Conservation (phyloP, 2,888 invertebrate genomes). For the Opisthograptis luteolata region DNA sequence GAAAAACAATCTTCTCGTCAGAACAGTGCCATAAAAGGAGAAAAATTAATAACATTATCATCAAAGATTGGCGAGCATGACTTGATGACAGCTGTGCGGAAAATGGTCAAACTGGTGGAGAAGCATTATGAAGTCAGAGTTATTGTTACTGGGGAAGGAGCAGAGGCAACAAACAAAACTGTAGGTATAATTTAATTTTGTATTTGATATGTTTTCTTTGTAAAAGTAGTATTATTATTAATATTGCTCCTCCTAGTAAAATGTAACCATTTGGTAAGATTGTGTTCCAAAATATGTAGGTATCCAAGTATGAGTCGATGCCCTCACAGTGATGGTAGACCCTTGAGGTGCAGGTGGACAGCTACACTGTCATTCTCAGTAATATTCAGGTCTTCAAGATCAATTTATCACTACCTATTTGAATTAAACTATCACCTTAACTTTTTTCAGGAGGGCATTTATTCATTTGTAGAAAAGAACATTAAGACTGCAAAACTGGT, state of each 20-base stretch:
- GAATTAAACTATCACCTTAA: background rate
- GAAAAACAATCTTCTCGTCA: slow-evolving; percentile 72
- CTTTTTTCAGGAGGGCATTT: slow-evolving; percentile 84
- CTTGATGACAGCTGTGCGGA: slow-evolving; percentile 85
- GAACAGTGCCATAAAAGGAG: slow-evolving; percentile 78
- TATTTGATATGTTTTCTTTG: background rate
- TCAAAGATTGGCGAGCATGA: slow-evolving; percentile 87
- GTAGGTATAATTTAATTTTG: slow-evolving; percentile 44
- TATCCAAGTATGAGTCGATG: too few relatives aligned
- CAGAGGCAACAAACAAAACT: slow-evolving; percentile 56
- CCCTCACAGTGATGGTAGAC: too few relatives aligned
- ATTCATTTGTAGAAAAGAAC: slow-evolving; percentile 80
- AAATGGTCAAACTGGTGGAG: slow-evolving; percentile 86
- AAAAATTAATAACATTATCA: slow-evolving; percentile 86
- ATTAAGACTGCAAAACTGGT: slow-evolving; percentile 81
- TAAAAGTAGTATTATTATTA: background rate
- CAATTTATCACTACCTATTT: too few relatives aligned
- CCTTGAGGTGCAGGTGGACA: too few relatives aligned
- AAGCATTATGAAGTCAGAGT: slow-evolving; percentile 87
- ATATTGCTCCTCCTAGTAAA: too few relatives aligned
- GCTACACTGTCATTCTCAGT: too few relatives aligned
- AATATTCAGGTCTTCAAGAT: too few relatives aligned
- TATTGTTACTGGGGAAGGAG: slow-evolving; percentile 79
- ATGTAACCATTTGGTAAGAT: too few relatives aligned
- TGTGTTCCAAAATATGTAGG: too few relatives aligned